Percentiles rank a stretch among this genome's conserved stretches.
Evolutionary conservation across 30 jellyfish, hydroid and myxozoan genomes (phyloP).

Genomic region (Turritopsis dohrnii): DNA sequence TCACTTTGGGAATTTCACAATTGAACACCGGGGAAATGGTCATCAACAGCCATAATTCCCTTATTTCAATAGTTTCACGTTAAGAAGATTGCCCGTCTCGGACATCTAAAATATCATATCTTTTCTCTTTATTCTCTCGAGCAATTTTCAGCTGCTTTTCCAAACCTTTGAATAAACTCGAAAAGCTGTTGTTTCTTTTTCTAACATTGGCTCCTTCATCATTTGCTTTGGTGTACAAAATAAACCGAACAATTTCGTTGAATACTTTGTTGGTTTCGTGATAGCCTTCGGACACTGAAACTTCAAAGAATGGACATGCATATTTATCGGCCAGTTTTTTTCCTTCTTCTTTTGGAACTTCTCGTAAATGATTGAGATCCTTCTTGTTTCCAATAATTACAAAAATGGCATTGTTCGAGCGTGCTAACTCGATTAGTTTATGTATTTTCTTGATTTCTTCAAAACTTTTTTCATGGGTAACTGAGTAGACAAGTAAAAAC

Average conservation of each 20-base stretch:
- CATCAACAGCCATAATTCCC: too few species aligned
- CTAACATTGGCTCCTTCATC: conserved; percentile 67
- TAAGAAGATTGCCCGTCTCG: background rate
- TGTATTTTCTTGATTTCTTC: conserved; percentile 52
- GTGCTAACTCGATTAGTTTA: conserved; percentile 40
- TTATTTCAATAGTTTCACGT: background rate
- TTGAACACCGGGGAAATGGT: too few species aligned
- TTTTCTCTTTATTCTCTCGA: conserved; percentile 1
- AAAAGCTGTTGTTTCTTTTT: conserved; percentile 51
- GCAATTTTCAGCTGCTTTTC: conserved; percentile 38
- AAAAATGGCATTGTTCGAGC: conserved; percentile 41
- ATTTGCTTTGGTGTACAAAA: conserved; percentile 44
- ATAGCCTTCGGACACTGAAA: conserved; percentile 84
- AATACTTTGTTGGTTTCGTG: conserved; percentile 67
- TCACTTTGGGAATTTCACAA: too few species aligned
- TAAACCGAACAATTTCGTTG: conserved; percentile 49
- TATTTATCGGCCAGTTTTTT: conserved; percentile 56
- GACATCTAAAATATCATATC: conserved; percentile 2
- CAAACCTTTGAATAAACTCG: conserved; percentile 61
- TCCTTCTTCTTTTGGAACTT: conserved; percentile 78
- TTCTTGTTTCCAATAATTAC: conserved; percentile 69
- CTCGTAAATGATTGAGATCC: conserved; percentile 81
- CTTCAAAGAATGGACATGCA: conserved; percentile 60
- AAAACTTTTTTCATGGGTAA: conserved; percentile 60
- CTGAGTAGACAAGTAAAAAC: conserved; percentile 61